Conservation (phyloP, 1,140 invertebrate genomes). For the Halotydeus destructor region DNA sequence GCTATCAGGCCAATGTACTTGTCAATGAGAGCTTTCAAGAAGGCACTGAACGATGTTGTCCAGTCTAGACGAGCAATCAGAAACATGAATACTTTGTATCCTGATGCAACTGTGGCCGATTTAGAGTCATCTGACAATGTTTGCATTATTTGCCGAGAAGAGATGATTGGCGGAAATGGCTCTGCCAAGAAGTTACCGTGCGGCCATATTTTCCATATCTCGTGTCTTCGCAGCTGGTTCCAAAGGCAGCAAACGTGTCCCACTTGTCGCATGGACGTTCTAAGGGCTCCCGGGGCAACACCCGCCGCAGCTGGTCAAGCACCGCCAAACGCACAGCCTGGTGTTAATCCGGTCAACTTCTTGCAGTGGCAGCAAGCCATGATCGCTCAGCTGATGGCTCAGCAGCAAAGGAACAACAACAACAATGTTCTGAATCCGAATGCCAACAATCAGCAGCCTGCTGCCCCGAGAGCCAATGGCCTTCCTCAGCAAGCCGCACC, state of each 20-base stretch:
- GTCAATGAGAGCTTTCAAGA: constrained; percentile 89
- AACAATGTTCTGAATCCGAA: constrained; percentile 5
- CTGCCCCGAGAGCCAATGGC: background rate
- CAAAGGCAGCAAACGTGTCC: constrained; percentile 99
- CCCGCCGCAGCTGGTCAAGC: constrained; percentile 15
- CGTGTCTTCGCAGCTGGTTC: constrained; percentile 96
- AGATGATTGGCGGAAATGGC: constrained; percentile 40
- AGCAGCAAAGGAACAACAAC: background rate
- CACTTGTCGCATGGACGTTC: constrained; percentile 87
- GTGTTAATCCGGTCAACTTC: constrained; percentile 5
- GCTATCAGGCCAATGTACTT: constrained; percentile 98
- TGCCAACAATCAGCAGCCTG: constrained; percentile 8
- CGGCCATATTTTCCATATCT: constrained; percentile 97
- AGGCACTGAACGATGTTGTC: constrained; percentile 91
- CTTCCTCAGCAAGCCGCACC: constrained; percentile 3
- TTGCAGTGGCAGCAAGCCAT: background rate
- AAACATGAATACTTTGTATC: constrained; percentile 95
- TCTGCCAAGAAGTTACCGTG: constrained; percentile 94
- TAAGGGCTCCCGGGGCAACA: constrained; percentile 36
- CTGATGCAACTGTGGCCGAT: constrained; percentile 84
- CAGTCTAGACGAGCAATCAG: constrained; percentile 85
- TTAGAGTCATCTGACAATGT: constrained; percentile 85
- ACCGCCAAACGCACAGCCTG: background rate
- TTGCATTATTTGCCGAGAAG: constrained; percentile 94
- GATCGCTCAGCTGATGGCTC: background rate